A percentile compares a stretch with the other conserved stretches of the same genome.
These are phyloP conservation scores for Larimichthys polyactis DNA, from an alignment of 2,113 vertebrate genomes.

Conservation along the genomic window DNA sequence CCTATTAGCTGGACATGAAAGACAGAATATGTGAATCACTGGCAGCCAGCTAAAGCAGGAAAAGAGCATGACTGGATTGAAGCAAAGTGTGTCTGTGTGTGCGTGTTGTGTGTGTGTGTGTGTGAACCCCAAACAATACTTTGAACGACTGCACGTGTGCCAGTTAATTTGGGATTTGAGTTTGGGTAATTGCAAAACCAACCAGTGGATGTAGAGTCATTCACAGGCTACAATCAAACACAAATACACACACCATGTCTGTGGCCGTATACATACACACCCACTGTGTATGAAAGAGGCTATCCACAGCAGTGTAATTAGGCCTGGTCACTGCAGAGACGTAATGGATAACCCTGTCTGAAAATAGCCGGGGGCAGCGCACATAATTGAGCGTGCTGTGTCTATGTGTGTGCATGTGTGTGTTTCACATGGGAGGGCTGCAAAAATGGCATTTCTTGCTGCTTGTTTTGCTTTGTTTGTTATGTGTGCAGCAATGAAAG, in stretches of 20 bases:
- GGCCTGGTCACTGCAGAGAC: conserved; percentile 66
- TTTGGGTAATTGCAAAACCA: conserved; percentile 54
- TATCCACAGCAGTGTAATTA: conserved; percentile 71
- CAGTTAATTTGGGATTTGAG: conserved; percentile 53
- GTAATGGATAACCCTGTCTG: conserved; percentile 72
- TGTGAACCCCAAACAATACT: conserved; percentile 39
- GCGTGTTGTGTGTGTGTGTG: conserved; percentile 3
- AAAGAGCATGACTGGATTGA: conserved; percentile 48
- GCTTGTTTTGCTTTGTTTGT: conserved; percentile 46
- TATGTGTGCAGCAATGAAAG: conserved; percentile 33
- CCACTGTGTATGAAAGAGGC: conserved; percentile 52
- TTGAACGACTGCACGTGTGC: conserved; percentile 29
- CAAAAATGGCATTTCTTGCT: conserved; percentile 33
- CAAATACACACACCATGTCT: conserved; percentile 32
- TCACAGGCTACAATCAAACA: conserved; percentile 29
- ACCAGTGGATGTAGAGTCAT: conserved; percentile 44
- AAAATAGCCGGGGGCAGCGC: conserved; percentile 60
- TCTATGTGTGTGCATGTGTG: neutral
- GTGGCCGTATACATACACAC: conserved; percentile 32
- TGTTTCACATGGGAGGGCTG: conserved; percentile 23
- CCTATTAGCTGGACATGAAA: conserved; percentile 68
- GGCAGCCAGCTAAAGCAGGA: conserved; percentile 27
- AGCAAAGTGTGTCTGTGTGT: conserved; percentile 10
- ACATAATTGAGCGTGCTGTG: conserved; percentile 54
- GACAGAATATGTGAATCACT: conserved; percentile 58